These are phyloP conservation scores for Microcebus jonahi DNA, from an alignment of 2,113 vertebrate species.

Conservation along the genomic window DNA sequence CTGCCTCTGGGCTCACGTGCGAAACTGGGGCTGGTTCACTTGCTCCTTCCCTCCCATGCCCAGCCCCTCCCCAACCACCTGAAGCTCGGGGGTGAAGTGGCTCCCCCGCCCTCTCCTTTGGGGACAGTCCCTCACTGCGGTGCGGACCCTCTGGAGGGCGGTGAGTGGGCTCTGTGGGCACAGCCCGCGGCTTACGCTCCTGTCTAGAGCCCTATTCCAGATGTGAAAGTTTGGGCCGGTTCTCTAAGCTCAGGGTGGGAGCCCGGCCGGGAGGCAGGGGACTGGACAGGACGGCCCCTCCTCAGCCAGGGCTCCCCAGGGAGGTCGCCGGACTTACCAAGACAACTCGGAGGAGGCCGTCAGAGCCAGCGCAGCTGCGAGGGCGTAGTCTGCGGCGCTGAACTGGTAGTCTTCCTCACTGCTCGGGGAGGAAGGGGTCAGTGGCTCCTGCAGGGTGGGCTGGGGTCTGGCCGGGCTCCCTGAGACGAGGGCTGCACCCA, in stretches of 20 bases:
- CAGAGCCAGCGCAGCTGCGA: conserved; percentile 86
- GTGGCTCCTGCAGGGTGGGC: neutral
- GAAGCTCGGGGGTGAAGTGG: neutral
- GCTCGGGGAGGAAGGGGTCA: neutral
- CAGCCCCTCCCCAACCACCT: fast-evolving
- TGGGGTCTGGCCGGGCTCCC: neutral
- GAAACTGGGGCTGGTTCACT: neutral
- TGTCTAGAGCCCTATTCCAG: neutral
- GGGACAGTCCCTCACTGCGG: neutral
- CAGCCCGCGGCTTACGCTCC: neutral
- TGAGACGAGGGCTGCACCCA: neutral
- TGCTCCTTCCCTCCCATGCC: too few species aligned
- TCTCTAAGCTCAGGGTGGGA: neutral
- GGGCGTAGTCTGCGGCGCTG: conserved; percentile 81
- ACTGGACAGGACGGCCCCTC: neutral
- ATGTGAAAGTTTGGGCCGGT: neutral
- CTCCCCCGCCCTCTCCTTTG: neutral
- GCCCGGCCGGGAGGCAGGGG: neutral
- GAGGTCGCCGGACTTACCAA: conserved; percentile 72
- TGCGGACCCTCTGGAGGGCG: neutral
- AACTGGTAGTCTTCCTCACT: conserved; percentile 87
- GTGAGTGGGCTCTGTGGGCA: neutral
- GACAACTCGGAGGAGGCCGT: conserved; percentile 73
- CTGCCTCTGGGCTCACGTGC: neutral
- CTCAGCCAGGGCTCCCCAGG: neutral